Evolutionary conservation across 2,888 invertebrate genomes (phyloP), one percentile per base, ranked within the genome.

Genomic region (Orthosia gracilis): DNA sequence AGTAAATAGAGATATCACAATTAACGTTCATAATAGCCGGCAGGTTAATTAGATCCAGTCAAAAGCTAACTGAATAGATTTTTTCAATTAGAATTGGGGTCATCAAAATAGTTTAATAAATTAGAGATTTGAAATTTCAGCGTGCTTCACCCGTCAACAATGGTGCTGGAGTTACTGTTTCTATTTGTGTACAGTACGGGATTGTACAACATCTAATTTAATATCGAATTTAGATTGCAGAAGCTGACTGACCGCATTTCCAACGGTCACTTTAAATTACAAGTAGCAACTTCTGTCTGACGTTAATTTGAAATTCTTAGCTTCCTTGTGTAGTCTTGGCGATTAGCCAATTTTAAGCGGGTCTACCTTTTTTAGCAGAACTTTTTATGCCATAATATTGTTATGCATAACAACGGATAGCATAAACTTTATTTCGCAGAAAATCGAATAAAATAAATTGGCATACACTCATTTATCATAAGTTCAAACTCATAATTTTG

Each of bases 301-400:
- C 55, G 57, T 73, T 71, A 65, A 81, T 80, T 80, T 9, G 62
- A 40, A 57, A 69, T 72, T 61, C 69, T 69, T 52, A 47, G 50
- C 58, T 61, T 69, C 59, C 52, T 75, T 59, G 67, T 47, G 59
- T 21, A 52, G 59, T 64, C 58, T 74, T 85, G 85, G 83, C 68
- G 23, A 69, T 76, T 52, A 76, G 71, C 85, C 83, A 83, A 62
- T 69, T 67, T 54, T 54, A 61, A 55, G 49, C n/a, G n/a, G n/a
- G n/a, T n/a, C n/a, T n/a, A n/a, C n/a, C n/a, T n/a, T n/a, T n/a
- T n/a, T n/a, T n/a, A n/a, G n/a, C n/a, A n/a, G n/a, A n/a, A n/a
- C n/a, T n/a, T n/a, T n/a, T n/a, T n/a, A n/a, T n/a, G n/a, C n/a
- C n/a, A n/a, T n/a, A n/a, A n/a, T n/a, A n/a, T n/a, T n/a, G n/a